phyloP scores from a whole-genome alignment of 2,797 vertebrate genomes.

The Hirundo rustica region DNA sequence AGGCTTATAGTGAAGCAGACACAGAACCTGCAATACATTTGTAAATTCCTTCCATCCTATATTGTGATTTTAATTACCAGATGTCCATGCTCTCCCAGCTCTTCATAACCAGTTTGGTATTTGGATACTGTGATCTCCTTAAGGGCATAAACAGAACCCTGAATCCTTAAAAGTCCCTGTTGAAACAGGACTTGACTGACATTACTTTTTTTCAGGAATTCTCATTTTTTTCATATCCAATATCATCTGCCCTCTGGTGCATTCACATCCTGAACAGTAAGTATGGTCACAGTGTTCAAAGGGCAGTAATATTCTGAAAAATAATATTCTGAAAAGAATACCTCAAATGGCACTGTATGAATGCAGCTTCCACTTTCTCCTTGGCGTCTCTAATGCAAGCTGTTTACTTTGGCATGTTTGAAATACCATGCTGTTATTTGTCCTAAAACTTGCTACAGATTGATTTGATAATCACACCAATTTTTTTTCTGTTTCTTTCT shows the following conservation, averaged over 20 bases:
- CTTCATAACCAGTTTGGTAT: background rate
- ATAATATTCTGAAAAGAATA: background rate
- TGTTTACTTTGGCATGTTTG: slow-evolving; percentile 36
- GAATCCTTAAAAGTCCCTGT: background rate
- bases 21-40: background rate
- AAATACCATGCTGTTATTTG: slow-evolving; percentile 14
- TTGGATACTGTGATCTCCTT: background rate
- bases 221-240: background rate
- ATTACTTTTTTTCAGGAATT: background rate
- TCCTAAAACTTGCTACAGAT: slow-evolving; percentile 37
- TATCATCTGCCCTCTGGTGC: background rate
- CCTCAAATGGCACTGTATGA: background rate
- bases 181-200: background rate
- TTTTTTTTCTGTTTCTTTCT: background rate
- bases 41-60: background rate
- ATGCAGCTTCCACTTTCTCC: background rate
- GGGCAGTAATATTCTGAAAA: background rate
- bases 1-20: background rate
- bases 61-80: background rate
- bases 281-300: background rate
- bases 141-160: background rate
- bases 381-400: background rate
- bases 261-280: background rate
- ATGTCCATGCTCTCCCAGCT: background rate
- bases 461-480: slow-evolving; percentile 19